Evolutionary conservation across 2,797 vertebrate genomes (phyloP), one percentile per base, ranked within the genome.

Genomic region (Poecilia velifera): DNA sequence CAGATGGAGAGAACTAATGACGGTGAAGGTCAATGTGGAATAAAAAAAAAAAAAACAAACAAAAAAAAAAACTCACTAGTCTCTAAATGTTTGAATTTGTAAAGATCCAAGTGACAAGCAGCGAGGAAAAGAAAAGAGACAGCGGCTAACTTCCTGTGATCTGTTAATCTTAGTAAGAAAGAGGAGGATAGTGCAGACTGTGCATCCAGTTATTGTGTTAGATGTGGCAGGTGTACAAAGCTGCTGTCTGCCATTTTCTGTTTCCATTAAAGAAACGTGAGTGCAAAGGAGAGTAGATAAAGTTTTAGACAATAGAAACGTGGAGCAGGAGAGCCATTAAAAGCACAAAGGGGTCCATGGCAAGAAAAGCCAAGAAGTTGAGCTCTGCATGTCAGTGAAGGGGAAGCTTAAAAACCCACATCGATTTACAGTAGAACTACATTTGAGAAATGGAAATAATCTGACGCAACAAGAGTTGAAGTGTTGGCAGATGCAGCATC

Each of bases 91-190:
- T 51, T 80, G 55, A 53, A 74, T 62, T 73, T 34, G 43, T 70
- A 22, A 43, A 74, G 76, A 28, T 18, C 39, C 22, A 68, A n/a
- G 70, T 28, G 64, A 73, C 16, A 70, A 78, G 59, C 66, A 73
- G 25, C 3, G 51, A 71, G 57, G 2, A 51, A 49, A 49, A 51
- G 12, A 84, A 68, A 80, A 68, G 53, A 34, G 34, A 34, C 73
- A 62, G 45, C 75, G 64, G 73, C 18, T 20, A 66, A 20, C 28
- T 72, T 62, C 18, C 31, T 82, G 80, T 0, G n/a, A 41, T 66
- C 70, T 70, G 75, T 59, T 88, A 79, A 82, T 84, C 74, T 84
- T 74, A 79, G 66, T 45, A 86, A 83, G 77, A 53, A 72, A 39
- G 18, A 57, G 25, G 43, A 76, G 43, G 80, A 80, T 0, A 47